Base-by-base conservation (phyloP, 2,888 invertebrate species). In the Lasioglossum villosulum region DNA sequence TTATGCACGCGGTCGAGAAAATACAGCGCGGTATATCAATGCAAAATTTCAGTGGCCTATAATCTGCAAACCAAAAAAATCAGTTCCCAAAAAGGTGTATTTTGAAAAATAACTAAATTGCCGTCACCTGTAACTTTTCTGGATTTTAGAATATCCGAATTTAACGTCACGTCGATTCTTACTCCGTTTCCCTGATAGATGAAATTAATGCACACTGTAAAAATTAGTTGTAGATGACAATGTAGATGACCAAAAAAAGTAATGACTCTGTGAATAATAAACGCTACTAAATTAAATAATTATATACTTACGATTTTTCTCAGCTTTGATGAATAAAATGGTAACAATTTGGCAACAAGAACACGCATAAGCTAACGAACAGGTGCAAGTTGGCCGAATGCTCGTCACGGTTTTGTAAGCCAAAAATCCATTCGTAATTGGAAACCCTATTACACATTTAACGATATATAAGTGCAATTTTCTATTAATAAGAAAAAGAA, bases 181-280 rank as follows among this genome's bases (percentile, higher is more conserved):
- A 94, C 80, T 19, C 92, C 93, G 72, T 91, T 92, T 5, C 78
- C 79, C 77, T 92, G 91, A 75, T 93, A 93, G n/a, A 78, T 87
- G 52, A 94, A 92, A 75, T 94, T 93, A 4, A 93, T 91, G 72
- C 94, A 95, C 42, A 94, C 94, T 95, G 80, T 10, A 87, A 81
- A 19, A 52, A 59, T 56, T 14, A 5, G 52, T 63, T 19, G 2
- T 37, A 66, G 52, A 14, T 63, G 75, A 48, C 10, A 59, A 4
- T 4, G 2, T 19, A 5, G 63, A 37, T 37, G 12, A 39, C 34
- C n/a, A 66, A n/a, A 78, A 39, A 23, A 39, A 73, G 72, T 45
- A 30, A 2, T 10, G 16, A 19, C 6, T 45, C 8, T 1, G 4
- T 0, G 2, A 68, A 23, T 6, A 45, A 5, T 48, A 59, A 39